Percentiles rank a stretch among this genome's conserved stretches.
phyloP scores from a whole-genome alignment of 1,140 invertebrate genomes.

The Tetramorium parvispinum region DNA sequence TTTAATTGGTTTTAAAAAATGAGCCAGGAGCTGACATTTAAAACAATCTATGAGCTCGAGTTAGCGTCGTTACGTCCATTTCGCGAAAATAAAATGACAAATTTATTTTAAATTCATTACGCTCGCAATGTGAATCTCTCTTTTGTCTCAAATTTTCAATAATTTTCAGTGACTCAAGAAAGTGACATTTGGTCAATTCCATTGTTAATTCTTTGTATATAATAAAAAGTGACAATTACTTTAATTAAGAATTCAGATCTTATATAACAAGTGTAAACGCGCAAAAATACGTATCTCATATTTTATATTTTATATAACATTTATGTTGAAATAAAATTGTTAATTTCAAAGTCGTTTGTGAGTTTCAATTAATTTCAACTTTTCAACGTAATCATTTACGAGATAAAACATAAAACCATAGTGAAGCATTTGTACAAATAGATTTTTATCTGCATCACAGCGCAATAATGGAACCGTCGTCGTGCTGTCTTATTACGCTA shows the following conservation, averaged over 20 bases:
- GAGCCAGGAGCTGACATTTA: conserved; percentile 61
- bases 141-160: background rate
- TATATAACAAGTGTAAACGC: background rate
- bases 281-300: background rate
- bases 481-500: background rate
- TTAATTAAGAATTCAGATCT: conserved; percentile 3
- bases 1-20: conserved; percentile 80
- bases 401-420: background rate
- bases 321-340: background rate
- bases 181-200: background rate
- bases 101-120: conserved; percentile 46
- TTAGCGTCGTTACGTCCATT: conserved; percentile 50
- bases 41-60: conserved; percentile 56
- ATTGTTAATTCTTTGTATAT: background rate
- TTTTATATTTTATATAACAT: background rate
- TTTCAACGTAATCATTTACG: background rate
- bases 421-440: background rate
- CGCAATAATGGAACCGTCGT: background rate
- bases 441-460: conserved; percentile 7
- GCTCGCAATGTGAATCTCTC: background rate
- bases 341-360: background rate
- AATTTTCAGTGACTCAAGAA: background rate
- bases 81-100: conserved; percentile 50
- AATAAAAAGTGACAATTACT: background rate
- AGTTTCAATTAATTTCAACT: background rate